A percentile compares a stretch with the other conserved stretches of the same genome.
Evolutionary conservation across 2,888 invertebrate genomes (phyloP).

Genomic region (Drosophila rellima): DNA sequence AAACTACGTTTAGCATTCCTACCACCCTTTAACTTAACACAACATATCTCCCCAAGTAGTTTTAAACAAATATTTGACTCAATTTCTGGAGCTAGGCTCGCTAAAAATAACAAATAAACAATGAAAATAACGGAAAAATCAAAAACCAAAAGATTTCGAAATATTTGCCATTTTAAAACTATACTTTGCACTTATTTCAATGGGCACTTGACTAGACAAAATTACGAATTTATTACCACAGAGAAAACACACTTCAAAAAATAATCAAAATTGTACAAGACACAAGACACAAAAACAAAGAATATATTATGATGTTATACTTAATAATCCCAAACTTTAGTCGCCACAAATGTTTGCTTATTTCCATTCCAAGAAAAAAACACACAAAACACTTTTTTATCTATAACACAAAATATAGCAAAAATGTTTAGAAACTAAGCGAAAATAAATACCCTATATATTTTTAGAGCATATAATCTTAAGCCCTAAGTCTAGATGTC

Average conservation of each 20-base stretch:
- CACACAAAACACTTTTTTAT: constrained; percentile 46
- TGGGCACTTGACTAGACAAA: constrained; percentile 62
- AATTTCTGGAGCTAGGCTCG: constrained; percentile 50
- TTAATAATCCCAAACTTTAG: constrained; percentile 26
- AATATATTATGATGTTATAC: constrained; percentile 20
- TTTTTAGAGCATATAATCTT: constrained; percentile 75
- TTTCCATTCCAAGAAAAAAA: constrained; percentile 29
- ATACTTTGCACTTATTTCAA: constrained; percentile 72
- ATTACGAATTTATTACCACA: constrained; percentile 61
- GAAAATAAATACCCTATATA: constrained; percentile 54
- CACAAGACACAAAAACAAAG: neutral
- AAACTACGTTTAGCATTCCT: constrained; percentile 7
- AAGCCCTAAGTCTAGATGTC: constrained; percentile 68
- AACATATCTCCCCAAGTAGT: constrained; percentile 65
- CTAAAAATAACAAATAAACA: constrained; percentile 13
- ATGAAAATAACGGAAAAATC: neutral
- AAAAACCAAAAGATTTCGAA: constrained; percentile 33
- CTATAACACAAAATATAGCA: constrained; percentile 38
- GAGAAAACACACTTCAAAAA: constrained; percentile 21
- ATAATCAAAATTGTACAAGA: constrained; percentile 54
- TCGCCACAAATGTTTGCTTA: constrained; percentile 36
- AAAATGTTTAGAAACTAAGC: constrained; percentile 62
- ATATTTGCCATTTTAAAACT: constrained; percentile 50
- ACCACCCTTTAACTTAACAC: constrained; percentile 32
- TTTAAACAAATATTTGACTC: constrained; percentile 38